These are phyloP conservation scores for Halcyon smyrnensis DNA, from an alignment of 2,797 vertebrate species.

Conservation along the genomic window DNA sequence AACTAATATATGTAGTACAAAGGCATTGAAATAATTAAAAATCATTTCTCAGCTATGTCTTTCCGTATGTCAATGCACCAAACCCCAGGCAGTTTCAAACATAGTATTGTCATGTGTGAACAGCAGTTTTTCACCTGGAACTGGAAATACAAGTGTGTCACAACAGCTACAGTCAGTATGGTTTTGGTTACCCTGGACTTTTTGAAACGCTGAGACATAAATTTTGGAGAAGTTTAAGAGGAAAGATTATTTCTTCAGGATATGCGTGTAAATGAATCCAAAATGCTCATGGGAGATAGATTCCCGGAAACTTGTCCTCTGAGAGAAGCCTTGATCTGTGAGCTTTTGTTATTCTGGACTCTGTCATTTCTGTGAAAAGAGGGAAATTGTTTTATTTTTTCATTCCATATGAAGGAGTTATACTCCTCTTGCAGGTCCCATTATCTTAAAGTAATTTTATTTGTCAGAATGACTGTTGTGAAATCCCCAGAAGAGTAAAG, in stretches of 20 bases:
- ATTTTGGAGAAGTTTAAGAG: not conserved
- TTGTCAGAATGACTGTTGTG: not conserved
- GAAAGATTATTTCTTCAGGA: not conserved
- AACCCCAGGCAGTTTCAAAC: not conserved
- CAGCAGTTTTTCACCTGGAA: not conserved
- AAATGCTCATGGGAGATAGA: not conserved
- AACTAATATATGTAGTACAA: not conserved
- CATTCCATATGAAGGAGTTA: not conserved
- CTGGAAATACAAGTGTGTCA: not conserved
- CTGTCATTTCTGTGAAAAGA: not conserved
- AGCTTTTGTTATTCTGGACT: not conserved
- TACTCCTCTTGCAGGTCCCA: not conserved
- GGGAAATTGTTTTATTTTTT: not conserved
- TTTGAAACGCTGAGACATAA: not conserved
- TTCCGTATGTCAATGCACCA: not conserved
- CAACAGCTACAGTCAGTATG: not conserved
- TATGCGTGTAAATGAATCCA: not conserved
- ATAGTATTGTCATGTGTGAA: not conserved
- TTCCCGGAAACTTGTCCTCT: not conserved
- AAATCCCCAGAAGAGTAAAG: not conserved
- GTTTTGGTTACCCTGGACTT: not conserved
- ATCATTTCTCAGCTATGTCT: not conserved
- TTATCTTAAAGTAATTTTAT: not conserved
- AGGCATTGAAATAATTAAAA: not conserved
- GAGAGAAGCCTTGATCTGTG: not conserved